Conservation (phyloP, 37 sponge, comb jelly and placozoan genomes). For the Agelas oroides region DNA sequence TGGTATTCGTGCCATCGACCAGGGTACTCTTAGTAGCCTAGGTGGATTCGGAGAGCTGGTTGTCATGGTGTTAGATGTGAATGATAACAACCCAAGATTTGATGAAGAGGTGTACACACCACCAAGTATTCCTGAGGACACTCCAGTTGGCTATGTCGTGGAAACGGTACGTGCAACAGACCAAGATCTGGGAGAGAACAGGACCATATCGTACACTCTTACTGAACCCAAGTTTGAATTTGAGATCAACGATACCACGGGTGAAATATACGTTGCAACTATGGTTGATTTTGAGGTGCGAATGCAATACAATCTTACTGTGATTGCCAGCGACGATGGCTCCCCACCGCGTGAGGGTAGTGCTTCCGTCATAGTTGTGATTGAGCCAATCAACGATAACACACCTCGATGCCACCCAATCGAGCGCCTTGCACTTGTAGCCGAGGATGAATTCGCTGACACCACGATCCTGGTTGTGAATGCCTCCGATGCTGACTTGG, state of each 20-base stretch:
- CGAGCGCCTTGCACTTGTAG: conserved; percentile 23
- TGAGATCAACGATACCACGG: conserved; percentile 50
- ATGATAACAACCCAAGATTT: conserved; percentile 73
- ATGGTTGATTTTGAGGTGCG: conserved; percentile 64
- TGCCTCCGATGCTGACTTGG: conserved; percentile 76
- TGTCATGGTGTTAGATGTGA: conserved; percentile 57
- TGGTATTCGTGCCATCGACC: conserved; percentile 32
- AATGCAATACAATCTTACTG: conserved; percentile 48
- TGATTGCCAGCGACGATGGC: conserved; percentile 58
- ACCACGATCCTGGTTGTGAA: conserved; percentile 43
- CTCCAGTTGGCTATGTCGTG: conserved; percentile 10
- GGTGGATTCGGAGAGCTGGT: conserved; percentile 57
- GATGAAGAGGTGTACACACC: conserved; percentile 3
- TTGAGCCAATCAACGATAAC: conserved; percentile 81
- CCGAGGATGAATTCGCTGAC: conserved; percentile 32
- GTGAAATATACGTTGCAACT: conserved; percentile 38
- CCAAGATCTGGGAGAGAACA: conserved; percentile 53
- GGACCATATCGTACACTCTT: conserved; percentile 38
- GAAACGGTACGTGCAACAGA: conserved; percentile 56
- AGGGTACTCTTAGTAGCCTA: conserved; percentile 8
- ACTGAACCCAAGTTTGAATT: conserved; percentile 31
- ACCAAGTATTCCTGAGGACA: conserved; percentile 45
- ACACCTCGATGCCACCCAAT: conserved; percentile 59
- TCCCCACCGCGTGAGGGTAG: conserved; percentile 4
- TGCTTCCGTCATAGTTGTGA: conserved; percentile 49